Evolutionary conservation across 2,113 vertebrate species (phyloP).

Genomic region (Burhinus oedicnemus): DNA sequence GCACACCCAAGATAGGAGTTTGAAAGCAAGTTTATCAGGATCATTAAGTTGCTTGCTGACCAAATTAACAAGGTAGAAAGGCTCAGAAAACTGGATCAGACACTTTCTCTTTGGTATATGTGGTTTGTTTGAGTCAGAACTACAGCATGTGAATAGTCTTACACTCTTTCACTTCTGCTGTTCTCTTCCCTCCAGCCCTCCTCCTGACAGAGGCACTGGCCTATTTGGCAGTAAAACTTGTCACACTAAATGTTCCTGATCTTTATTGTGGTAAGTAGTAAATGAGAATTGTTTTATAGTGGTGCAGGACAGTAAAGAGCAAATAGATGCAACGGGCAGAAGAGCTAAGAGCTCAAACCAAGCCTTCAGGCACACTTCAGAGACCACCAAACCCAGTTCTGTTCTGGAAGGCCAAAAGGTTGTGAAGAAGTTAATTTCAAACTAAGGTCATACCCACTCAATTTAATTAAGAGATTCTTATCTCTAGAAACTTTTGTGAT

Average conservation of each 20-base stretch:
- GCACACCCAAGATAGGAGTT: not conserved
- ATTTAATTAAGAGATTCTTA: not conserved
- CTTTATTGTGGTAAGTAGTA: not conserved
- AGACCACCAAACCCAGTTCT: not conserved
- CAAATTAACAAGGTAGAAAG: not conserved
- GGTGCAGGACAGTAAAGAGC: not conserved
- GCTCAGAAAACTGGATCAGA: not conserved
- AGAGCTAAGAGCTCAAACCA: not conserved
- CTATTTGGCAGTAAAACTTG: not conserved
- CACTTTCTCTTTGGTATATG: not conserved
- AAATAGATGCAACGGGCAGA: not conserved
- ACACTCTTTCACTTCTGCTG: not conserved
- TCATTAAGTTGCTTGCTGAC: not conserved
- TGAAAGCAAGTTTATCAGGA: not conserved
- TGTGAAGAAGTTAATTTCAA: not conserved
- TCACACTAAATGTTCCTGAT: not conserved
- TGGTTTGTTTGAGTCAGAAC: not conserved
- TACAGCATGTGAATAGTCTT: not conserved
- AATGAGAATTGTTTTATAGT: not conserved
- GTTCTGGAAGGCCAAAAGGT: not conserved
- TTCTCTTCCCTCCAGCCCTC: not conserved
- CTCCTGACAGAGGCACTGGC: not conserved
- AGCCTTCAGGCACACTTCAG: not conserved
- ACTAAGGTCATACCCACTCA: not conserved
- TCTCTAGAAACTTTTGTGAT: not conserved